phyloP scores from a whole-genome alignment of 1,140 invertebrate genomes.

The Mizuhopecten yessoensis region DNA sequence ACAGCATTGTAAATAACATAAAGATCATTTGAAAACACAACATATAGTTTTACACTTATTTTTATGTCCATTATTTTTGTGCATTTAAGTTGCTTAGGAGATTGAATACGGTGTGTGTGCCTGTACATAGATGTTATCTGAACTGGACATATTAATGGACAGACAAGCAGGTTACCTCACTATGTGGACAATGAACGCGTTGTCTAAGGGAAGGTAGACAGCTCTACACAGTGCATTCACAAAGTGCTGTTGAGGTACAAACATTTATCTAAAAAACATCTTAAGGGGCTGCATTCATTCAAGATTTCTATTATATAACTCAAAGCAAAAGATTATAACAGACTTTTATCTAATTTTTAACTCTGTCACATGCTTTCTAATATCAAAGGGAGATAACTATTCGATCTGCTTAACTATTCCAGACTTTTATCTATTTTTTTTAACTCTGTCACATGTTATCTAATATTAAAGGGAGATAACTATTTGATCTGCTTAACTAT shows the following conservation, averaged over 20 bases:
- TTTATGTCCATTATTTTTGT: no score
- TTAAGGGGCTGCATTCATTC: neutral
- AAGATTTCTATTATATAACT: neutral
- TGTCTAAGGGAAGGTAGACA: neutral
- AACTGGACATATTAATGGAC: neutral
- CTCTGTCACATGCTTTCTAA: neutral
- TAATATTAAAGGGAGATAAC: slow-evolving; percentile 25
- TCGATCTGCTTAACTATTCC: no score
- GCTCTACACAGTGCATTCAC: neutral
- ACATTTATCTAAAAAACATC: neutral
- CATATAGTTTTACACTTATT: neutral
- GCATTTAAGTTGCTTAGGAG: neutral
- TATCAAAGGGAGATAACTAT: neutral
- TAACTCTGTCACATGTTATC: no score
- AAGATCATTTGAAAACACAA: neutral
- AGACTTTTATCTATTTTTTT: no score
- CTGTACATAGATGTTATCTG: neutral
- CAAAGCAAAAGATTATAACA: neutral
- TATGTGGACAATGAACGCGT: neutral
- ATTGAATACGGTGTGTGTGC: no score
- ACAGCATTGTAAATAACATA: neutral
- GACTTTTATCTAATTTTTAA: neutral
- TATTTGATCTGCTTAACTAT: no score
- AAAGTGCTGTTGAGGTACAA: neutral
- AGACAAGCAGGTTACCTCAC: neutral